Base-by-base conservation (phyloP, 2,888 invertebrate species). In the Apodemia duryi region DNA sequence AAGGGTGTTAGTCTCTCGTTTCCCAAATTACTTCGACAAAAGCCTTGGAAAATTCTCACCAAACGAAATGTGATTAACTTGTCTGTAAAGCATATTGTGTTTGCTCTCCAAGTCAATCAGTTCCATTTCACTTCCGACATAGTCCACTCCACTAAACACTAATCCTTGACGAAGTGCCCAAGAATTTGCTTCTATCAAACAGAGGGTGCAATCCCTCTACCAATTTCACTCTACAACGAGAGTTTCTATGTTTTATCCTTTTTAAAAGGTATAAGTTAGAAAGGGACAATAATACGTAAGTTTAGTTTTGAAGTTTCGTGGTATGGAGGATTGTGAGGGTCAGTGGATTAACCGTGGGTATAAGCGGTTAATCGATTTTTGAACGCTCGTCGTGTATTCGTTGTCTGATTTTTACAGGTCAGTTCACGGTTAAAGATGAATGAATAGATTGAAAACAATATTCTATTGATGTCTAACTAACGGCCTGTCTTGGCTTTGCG, bases 341-440 rank as follows among this genome's bases (percentile, higher is more conserved):
- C 65, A 70, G 71, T 66, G 67, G 70, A 70, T 73, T 67, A 70
- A 70, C 69, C 67, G 69, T 67, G 72, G 70, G 76, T 73, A 72
- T 71, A 73, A 70, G 71, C 75, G 76, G 73, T 79, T 77, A 79
- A 81, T 79, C 79, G 79, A 79, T 80, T 80, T 76, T 69, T 73
- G 72, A 71, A 72, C 72, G 72, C 72, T 75, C 72, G 71, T 70
- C 74, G 72, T 72, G 68, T 65, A 67, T 65, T 69, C 68, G 62
- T 66, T 69, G 52, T 69, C 68, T 69, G 71, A 70, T 74, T 72
- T 70, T 70, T 67, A 67, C 70, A 68, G 54, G 54, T 54, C 54
- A 54, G 54, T 29, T 29, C 54, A 54, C 3, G 9, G 10, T 11
- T 43, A 11, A 11, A 43, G 43, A 43, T 54, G 9, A 13, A 52